Evolutionary conservation across 2,113 vertebrate genomes (phyloP).

Genomic region (Oryzias melastigma): DNA sequence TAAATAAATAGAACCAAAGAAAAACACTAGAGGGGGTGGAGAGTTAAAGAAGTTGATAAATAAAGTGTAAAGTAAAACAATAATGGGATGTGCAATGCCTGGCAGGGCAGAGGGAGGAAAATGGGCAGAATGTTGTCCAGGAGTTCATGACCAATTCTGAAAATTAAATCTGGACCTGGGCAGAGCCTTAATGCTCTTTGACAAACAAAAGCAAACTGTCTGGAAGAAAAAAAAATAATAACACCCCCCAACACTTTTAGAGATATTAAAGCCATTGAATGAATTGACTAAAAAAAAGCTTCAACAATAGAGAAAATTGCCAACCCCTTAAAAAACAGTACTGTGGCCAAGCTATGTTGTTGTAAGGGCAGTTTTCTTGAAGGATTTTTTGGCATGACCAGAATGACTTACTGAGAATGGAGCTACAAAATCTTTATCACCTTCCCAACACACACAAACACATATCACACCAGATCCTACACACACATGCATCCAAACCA

Average conservation of each 20-base stretch:
- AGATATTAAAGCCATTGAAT: constrained; percentile 61
- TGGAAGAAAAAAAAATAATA: constrained; percentile 25
- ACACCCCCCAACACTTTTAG: constrained; percentile 53
- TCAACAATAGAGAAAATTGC: constrained; percentile 55
- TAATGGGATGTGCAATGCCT: constrained; percentile 12
- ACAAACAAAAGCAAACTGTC: constrained; percentile 59
- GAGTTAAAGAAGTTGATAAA: constrained; percentile 6
- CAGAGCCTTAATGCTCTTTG: constrained; percentile 21
- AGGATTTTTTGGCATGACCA: constrained; percentile 57
- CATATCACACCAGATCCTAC: not conserved
- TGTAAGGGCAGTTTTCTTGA: constrained; percentile 56
- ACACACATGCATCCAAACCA: constrained; percentile 16
- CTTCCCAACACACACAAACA: constrained; percentile 4
- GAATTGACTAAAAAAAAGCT: constrained; percentile 41
- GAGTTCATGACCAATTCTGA: constrained; percentile 60
- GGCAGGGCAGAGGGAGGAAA: constrained; percentile 12
- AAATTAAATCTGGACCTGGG: constrained; percentile 54
- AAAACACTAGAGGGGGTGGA: not conserved
- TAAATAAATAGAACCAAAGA: not conserved
- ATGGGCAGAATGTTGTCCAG: constrained; percentile 26
- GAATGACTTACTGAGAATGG: constrained; percentile 43
- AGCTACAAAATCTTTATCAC: constrained; percentile 16
- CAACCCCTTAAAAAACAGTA: constrained; percentile 51
- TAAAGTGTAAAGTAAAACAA: constrained; percentile 6
- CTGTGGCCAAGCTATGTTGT: constrained; percentile 58